Conservation (phyloP, 1,140 invertebrate genomes). For the Probaryconus sp. region DNA sequence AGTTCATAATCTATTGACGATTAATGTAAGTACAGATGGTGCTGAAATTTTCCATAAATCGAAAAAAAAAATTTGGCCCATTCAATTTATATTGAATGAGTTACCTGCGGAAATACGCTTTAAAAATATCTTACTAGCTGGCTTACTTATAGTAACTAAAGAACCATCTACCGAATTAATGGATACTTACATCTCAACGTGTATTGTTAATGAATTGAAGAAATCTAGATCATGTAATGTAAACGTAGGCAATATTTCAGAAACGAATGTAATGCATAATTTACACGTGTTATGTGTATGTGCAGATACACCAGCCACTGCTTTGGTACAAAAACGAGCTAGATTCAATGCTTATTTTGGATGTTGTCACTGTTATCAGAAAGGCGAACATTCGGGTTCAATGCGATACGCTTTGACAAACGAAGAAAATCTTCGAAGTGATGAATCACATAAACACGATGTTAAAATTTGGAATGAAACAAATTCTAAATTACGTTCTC, state of each 20-base stretch:
- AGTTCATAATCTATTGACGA: conserved; percentile 2
- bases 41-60: conserved; percentile 10
- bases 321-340: conserved; percentile 5
- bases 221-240: background rate
- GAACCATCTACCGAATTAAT: conserved; percentile 9
- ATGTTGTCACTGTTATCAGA: conserved; percentile 21
- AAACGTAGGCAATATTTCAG: background rate
- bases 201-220: background rate
- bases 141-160: conserved; percentile 1
- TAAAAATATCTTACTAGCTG: conserved; percentile 3
- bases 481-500: background rate
- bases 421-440: background rate
- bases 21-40: conserved; percentile 8
- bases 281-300: background rate
- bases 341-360: conserved; percentile 15
- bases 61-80: conserved; percentile 14
- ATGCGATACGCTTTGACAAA: conserved; percentile 2
- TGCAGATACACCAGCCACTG: background rate
- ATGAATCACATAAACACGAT: conserved; percentile 5
- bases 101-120: conserved; percentile 7
- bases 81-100: conserved; percentile 16
- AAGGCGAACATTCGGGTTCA: background rate
- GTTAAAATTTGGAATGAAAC: background rate
- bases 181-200: background rate
- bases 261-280: background rate